Evolutionary conservation across 2,888 invertebrate genomes (phyloP), one percentile per base, ranked within the genome.

Genomic region (Apotomis capreana): DNA sequence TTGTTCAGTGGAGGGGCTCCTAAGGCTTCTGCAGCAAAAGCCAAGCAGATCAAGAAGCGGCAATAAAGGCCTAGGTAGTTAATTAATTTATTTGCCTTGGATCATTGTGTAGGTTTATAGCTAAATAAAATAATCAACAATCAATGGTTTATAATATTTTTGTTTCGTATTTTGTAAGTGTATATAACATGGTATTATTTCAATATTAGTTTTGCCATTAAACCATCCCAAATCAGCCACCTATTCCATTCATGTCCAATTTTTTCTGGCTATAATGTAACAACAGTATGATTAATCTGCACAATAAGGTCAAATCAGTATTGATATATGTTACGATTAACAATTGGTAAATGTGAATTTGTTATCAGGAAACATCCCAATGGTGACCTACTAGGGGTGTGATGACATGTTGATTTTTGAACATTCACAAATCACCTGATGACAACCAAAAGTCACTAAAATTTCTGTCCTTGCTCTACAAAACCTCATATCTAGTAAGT

Each of bases 1-100:
- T 95, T 96, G 79, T 96, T 99, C 78, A 96, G 97, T 68, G 97
- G 98, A 51, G 95, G 96, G 73, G 89, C 94, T 68, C 83, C 93
- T 67, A 94, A 95, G 86, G 78, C 84, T 83, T 73, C 88, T 6
- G 81, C 81, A 74, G 73, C 94, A 12, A 93, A 94, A 81, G 81
- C 90, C 6, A 94, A 94, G 78, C 92, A 91, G 87, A 78, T 89
- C 0, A 94, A 94, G 79, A 94, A 94, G 78, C 87, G 89, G 76
- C 93, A 93, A 78, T 93, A 89, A 79, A 78, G 52, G 40, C 26
- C 36, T 51, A 57, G 36, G 9, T 61, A 61, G 15, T 64, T 71
- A 44, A 62, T 57, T 71, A 36, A 62, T 57, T 68, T 62, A 68
- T 68, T 68, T 58, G 54, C 54, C n/a, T 37, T 15, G 10, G 40